phyloP scores from a whole-genome alignment of 2,113 vertebrate genomes.

The Catharus fuscescens region DNA sequence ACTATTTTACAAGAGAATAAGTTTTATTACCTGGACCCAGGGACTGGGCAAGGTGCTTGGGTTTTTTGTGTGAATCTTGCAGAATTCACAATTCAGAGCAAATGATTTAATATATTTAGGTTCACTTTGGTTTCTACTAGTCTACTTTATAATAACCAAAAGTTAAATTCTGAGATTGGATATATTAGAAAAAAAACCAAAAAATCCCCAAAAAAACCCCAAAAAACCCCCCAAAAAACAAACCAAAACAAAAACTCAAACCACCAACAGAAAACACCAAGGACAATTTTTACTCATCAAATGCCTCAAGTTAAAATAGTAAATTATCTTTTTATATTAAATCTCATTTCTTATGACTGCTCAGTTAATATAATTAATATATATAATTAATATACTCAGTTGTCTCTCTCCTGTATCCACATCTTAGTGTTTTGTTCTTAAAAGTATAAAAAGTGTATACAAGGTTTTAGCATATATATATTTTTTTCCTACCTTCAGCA shows the following conservation, averaged over 20 bases:
- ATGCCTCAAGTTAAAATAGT: background rate
- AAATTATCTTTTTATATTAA: background rate
- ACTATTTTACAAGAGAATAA: background rate
- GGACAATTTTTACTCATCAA: background rate
- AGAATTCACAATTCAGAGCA: background rate
- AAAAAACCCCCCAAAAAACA: background rate
- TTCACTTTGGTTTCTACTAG: background rate
- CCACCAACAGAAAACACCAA: background rate
- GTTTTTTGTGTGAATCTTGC: background rate
- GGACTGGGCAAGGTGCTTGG: background rate
- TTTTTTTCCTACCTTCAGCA: background rate
- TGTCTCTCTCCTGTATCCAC: background rate
- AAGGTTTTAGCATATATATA: background rate
- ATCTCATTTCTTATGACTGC: background rate
- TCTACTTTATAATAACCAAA: background rate
- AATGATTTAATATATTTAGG: background rate
- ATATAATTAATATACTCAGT: background rate
- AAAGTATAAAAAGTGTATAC: background rate
- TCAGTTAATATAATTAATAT: background rate
- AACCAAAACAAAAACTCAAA: background rate
- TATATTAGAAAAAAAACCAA: background rate
- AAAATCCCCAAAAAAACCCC: accelerated
- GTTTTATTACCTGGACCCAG: background rate
- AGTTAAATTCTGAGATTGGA: background rate
- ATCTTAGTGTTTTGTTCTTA: background rate